phyloP scores from a whole-genome alignment of 2,888 invertebrate species.

The Agriopis leucophaearia region DNA sequence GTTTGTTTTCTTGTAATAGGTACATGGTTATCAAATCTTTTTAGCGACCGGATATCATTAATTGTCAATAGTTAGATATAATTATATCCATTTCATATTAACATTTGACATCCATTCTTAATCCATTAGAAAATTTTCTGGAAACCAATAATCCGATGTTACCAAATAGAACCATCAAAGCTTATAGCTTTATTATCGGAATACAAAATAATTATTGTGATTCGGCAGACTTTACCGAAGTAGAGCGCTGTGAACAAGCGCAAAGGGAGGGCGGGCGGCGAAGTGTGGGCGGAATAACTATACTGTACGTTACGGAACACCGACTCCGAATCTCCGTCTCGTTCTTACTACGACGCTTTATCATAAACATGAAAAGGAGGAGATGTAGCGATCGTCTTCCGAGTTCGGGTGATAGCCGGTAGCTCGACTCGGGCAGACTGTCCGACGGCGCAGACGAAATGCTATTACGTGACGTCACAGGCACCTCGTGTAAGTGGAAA shows the following conservation, averaged over 20 bases:
- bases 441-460: constrained; percentile 72
- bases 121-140: background rate
- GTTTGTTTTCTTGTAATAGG: no score
- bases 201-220: constrained; percentile 30
- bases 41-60: no score
- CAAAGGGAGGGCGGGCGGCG: constrained; percentile 60
- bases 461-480: constrained; percentile 76
- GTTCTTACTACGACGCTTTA: constrained; percentile 22
- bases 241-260: constrained; percentile 49
- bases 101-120: no score
- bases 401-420: constrained; percentile 42
- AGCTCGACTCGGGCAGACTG: constrained; percentile 66
- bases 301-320: constrained; percentile 28
- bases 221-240: constrained; percentile 13
- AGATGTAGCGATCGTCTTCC: constrained; percentile 30
- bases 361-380: constrained; percentile 30
- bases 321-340: constrained; percentile 33
- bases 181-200: constrained; percentile 18
- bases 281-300: constrained; percentile 43
- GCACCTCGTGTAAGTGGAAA: constrained; percentile 71
- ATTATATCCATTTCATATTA: no score
- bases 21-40: no score
- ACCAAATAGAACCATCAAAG: constrained; percentile 1
- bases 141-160: background rate
- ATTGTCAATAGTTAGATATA: background rate